Evolutionary conservation across 2,113 vertebrate species (phyloP), one percentile per base, ranked within the genome.

Genomic region (Tragelaphus scriptus): DNA sequence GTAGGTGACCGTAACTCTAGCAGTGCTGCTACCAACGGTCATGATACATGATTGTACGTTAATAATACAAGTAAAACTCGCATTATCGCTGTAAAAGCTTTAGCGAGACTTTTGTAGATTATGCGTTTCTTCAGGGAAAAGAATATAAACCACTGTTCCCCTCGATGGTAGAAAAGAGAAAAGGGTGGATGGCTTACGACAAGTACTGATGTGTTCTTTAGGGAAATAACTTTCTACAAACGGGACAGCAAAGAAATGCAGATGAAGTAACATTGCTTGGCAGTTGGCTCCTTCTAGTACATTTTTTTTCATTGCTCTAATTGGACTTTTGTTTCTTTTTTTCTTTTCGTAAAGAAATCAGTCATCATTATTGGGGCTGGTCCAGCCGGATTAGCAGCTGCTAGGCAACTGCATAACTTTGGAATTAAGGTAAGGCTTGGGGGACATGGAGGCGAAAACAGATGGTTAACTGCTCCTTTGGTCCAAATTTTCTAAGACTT

Each of bases 351-450:
- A 1, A 61, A 99, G 99, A 99, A 99, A 99, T 99, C 99, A 44
- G 99, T 99, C 36, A 98, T 99, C 88, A 94, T 99, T 96, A 98
- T 99, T 40, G 99, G 99, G 40, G 99, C 99, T 9, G 99, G 99
- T 92, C 99, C 99, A 56, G 99, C 99, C 71, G 99, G 99, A 84
- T 98, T 99, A 98, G 99, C 99, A 97, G 99, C 99, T 95, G 99
- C 99, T 9, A 99, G 99, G 47, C 99, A 99, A 97, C 98, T 99
- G 87, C 99, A 99, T 91, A 99, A 99, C 98, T 99, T 99, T 98
- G 99, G 99, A 98, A 99, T 99, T 98, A 99, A 99, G 99, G 99
- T 99, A 98, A 98, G 97, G 96, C 80, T 51, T 90, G 89, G 28
- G 68, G 53, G 84, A 44, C 58, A 28, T 13, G 10, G 55, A 36